Evolutionary conservation across 30 jellyfish, hydroid and myxozoan species (phyloP).

Genomic region (Pseudorhiza aurosa): DNA sequence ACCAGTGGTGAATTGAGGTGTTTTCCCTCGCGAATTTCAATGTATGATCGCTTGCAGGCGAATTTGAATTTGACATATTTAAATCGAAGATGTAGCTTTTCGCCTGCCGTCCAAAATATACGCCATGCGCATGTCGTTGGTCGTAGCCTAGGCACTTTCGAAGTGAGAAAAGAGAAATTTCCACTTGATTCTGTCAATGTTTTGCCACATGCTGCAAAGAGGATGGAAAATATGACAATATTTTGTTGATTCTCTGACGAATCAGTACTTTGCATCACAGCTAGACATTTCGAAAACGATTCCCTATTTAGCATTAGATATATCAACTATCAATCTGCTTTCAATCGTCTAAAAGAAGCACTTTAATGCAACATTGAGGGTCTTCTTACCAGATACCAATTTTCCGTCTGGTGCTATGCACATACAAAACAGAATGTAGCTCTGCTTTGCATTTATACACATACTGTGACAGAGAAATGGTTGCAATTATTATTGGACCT

Average conservation of each 20-base stretch:
- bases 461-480: no score
- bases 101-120: constrained; percentile 61
- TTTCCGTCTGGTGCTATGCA: no score
- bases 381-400: no score
- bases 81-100: constrained; percentile 23
- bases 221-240: neutral
- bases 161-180: constrained; percentile 40
- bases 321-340: no score
- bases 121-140: constrained; percentile 65
- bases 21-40: constrained; percentile 60
- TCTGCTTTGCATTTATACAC: no score
- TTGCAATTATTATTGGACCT: no score
- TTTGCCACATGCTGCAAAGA: constrained; percentile 51
- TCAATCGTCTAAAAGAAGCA: no score
- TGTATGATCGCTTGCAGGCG: constrained; percentile 37
- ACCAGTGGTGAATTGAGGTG: constrained; percentile 22
- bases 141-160: neutral
- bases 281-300: neutral
- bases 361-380: no score
- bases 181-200: constrained; percentile 51
- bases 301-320: neutral
- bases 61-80: constrained; percentile 23
- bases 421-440: no score
- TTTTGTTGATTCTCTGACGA: neutral
- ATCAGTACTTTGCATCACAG: neutral